phyloP scores from a whole-genome alignment of 1,140 invertebrate genomes.

The Diorhabda carinulata region DNA sequence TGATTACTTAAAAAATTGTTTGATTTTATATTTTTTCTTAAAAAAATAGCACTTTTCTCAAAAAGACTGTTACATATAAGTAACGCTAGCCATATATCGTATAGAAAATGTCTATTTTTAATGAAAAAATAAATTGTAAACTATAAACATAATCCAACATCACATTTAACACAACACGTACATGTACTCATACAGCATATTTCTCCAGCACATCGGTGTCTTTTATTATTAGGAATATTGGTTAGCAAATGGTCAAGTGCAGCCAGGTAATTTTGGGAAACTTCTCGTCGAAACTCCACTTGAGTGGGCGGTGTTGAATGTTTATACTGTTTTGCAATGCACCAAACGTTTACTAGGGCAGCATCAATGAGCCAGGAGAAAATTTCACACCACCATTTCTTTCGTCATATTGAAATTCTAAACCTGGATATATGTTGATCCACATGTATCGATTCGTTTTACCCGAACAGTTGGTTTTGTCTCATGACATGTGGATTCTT shows the following conservation, averaged over 20 bases:
- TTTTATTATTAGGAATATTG: background rate
- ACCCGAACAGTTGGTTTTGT: no score
- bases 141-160: background rate
- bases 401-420: no score
- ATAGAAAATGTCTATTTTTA: background rate
- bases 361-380: background rate
- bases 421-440: no score
- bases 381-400: no score
- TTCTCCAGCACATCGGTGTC: background rate
- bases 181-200: background rate
- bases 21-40: background rate
- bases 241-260: background rate
- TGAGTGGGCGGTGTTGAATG: background rate
- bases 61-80: background rate
- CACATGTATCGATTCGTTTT: no score
- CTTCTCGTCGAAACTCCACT: background rate
- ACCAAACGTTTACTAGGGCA: background rate
- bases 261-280: background rate
- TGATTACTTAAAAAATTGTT: no score
- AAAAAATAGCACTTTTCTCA: background rate
- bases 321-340: background rate
- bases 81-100: background rate
- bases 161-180: background rate
- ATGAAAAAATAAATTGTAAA: background rate
- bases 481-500: constrained; percentile 4